Conservation (phyloP, 2,888 invertebrate genomes). For the Lasioglossum pauxillum region DNA sequence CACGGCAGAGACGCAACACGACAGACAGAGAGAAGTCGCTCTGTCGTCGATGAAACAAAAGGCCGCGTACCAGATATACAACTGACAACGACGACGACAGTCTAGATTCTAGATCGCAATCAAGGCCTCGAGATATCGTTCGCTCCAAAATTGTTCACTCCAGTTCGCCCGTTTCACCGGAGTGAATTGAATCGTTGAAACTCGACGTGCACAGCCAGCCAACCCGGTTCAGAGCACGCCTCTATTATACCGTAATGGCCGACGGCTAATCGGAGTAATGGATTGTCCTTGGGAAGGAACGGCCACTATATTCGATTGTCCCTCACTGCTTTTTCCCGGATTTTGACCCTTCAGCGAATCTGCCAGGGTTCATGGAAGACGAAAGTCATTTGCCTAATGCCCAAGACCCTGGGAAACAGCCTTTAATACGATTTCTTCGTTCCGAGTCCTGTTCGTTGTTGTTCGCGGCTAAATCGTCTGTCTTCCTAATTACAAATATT, state of each 20-base stretch:
- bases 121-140: constrained; percentile 5
- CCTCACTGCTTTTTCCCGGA: background rate
- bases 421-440: background rate
- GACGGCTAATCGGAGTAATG: constrained; percentile 24
- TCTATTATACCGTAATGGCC: constrained; percentile 26
- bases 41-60: constrained; percentile 9
- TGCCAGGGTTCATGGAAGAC: background rate
- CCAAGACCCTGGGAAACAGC: background rate
- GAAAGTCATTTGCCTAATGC: background rate
- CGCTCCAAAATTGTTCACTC: constrained; percentile 13
- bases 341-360: background rate
- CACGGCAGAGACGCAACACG: constrained; percentile 9
- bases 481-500: too few species aligned
- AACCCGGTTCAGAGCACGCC: background rate
- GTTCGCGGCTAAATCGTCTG: too few species aligned
- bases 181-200: constrained; percentile 29
- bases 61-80: background rate
- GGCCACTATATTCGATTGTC: constrained; percentile 3
- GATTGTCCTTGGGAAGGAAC: constrained; percentile 8
- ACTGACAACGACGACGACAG: background rate
- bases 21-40: background rate
- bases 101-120: constrained; percentile 38
- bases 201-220: background rate
- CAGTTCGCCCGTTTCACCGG: constrained; percentile 13
- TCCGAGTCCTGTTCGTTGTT: background rate